Base-by-base conservation (phyloP, 2,797 vertebrate genomes). In the Acestrorhynchus altus region DNA sequence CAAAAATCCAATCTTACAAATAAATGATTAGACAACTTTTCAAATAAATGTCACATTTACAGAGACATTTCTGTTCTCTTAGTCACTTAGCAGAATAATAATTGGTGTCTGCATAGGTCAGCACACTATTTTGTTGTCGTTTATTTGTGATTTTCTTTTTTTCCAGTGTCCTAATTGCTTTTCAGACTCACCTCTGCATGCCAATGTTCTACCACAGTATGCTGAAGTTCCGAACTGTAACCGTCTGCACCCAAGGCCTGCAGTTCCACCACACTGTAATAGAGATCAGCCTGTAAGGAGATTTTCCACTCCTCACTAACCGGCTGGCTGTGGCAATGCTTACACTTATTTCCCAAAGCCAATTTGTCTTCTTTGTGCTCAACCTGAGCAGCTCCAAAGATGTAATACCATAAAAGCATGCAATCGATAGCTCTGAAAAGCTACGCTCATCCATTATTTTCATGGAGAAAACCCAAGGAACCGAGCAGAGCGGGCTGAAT, bases 381-480 rank as follows among this genome's bases (percentile, higher is more conserved):
- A 84, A 86, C 87, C 75, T 87, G 88, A 92, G 83, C 86, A 84
- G 88, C 84, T 88, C 86, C 90, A 88, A 92, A 91, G 90, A 94
- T 93, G 92, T 93, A 93, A 94, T 94, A 93, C 90, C 92, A 93
- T 94, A 94, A 94, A 94, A 94, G 92, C 93, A 89, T 91, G 84
- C 89, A 93, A 94, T 94, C 93, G 92, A 93, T 94, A 93, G 83
- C 80, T 65, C 80, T 82, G 81, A 91, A 93, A 90, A 88, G 80
- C 79, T 88, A 87, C 88, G 83, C 86, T 90, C 92, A 91, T 93
- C 88, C 91, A 92, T 94, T 93, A 94, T 93, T 91, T 92, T 89
- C 72, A 86, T 82, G 75, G 65, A 57, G 61, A 77, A 76, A 83
- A 84, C 81, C 81, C 57, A 88, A 90, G 88, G 74, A 80, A 77